A percentile compares a stretch with the other conserved stretches of the same genome.
Conservation (phyloP, 64 coral and sea anemone species). For the Montipora sp. region DNA sequence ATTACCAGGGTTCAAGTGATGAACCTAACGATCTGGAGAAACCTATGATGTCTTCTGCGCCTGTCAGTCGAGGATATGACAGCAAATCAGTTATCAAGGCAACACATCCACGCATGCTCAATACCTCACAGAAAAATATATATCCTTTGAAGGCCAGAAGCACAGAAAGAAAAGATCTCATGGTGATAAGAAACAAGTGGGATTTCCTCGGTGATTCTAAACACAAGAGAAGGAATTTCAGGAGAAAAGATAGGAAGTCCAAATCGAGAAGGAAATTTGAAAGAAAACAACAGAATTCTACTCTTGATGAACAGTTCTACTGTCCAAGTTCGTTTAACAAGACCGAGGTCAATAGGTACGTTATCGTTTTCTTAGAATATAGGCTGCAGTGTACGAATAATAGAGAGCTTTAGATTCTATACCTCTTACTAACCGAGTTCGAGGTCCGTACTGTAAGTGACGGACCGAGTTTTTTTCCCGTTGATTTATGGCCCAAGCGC, state of each 20-base stretch:
- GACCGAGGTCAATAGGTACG: constrained; percentile 57
- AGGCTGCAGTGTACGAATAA: neutral
- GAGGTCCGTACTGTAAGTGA: too few relatives aligned
- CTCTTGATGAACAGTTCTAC: constrained; percentile 20
- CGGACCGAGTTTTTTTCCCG: too few relatives aligned
- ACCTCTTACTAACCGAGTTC: neutral
- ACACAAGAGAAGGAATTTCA: constrained; percentile 38
- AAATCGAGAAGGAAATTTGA: constrained; percentile 36
- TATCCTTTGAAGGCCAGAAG: neutral
- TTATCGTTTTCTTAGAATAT: neutral
- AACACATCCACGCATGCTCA: constrained; percentile 51
- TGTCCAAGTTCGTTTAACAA: constrained; percentile 72
- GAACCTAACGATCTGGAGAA: neutral
- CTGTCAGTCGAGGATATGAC: constrained; percentile 20
- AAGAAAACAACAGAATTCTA: constrained; percentile 43
- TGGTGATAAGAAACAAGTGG: constrained; percentile 75
- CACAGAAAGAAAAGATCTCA: constrained; percentile 53
- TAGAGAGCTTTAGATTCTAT: neutral
- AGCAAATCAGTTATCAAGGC: constrained; percentile 57
- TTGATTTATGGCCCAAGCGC: too few relatives aligned
- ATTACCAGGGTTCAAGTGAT: constrained; percentile 66
- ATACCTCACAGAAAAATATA: constrained; percentile 64
- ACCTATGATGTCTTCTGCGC: constrained; percentile 42
- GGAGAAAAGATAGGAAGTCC: constrained; percentile 26
- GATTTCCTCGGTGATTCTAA: constrained; percentile 59